These are phyloP conservation scores for Orthonyx spaldingii DNA, from an alignment of 2,113 vertebrate species.

Conservation along the genomic window DNA sequence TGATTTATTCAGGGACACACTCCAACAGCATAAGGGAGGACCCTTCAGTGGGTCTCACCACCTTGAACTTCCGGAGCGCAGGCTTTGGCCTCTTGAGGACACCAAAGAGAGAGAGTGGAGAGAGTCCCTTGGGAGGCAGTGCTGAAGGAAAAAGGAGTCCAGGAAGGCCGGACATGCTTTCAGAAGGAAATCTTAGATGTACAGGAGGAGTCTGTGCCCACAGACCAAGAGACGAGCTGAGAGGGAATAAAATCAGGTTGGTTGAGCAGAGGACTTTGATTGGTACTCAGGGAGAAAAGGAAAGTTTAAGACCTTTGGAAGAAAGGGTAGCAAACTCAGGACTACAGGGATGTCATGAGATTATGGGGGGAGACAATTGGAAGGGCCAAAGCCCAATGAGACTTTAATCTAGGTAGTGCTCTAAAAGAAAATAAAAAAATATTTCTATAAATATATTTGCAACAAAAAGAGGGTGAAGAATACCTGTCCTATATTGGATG, in stretches of 20 bases:
- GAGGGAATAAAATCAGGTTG: rapidly evolving
- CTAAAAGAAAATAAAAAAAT: neutral
- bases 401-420: neutral
- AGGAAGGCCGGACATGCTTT: neutral
- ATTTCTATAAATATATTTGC: neutral
- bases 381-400: neutral
- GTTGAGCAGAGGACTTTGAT: neutral
- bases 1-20: neutral
- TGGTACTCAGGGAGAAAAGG: neutral
- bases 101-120: neutral
- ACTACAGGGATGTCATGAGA: no score
- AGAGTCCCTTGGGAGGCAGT: neutral
- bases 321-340: neutral
- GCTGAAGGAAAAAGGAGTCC: neutral
- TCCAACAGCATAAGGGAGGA: no score
- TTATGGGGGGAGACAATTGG: neutral
- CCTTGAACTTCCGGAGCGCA: neutral
- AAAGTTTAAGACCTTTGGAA: neutral
- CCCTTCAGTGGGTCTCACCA: neutral
- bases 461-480: neutral
- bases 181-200: neutral
- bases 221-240: neutral
- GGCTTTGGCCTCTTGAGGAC: neutral
- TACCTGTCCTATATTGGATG: neutral
- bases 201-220: neutral